Evolutionary conservation across 2,888 invertebrate genomes (phyloP).

Genomic region (Idaea aversata): DNA sequence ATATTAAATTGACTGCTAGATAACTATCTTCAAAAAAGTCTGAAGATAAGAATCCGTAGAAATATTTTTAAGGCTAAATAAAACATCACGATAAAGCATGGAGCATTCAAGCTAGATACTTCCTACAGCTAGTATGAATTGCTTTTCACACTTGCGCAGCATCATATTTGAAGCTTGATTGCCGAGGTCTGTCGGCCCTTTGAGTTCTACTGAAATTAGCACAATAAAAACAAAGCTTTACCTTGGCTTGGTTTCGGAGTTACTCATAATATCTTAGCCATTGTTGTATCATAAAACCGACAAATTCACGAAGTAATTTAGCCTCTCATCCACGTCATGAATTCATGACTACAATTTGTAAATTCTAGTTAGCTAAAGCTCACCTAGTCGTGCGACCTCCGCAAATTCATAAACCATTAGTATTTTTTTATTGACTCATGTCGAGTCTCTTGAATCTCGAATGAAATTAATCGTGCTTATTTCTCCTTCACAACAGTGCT

Average conservation of each 20-base stretch:
- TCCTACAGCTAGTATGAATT: too few relatives aligned
- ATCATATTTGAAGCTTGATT: not conserved
- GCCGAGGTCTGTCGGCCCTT: not conserved
- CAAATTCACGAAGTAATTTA: not conserved
- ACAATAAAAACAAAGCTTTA: not conserved
- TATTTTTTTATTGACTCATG: not conserved
- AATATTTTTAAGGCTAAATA: too few relatives aligned
- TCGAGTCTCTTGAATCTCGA: not conserved
- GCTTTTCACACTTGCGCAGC: too few relatives aligned
- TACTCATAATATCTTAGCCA: not conserved
- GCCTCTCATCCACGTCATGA: not conserved
- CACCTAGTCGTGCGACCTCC: not conserved
- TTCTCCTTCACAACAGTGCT: too few relatives aligned
- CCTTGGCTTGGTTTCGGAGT: not conserved
- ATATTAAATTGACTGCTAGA: too few relatives aligned
- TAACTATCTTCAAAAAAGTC: too few relatives aligned
- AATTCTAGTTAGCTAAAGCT: not conserved
- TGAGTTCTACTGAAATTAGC: not conserved
- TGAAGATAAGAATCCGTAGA: too few relatives aligned
- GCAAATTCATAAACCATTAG: not conserved
- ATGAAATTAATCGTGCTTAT: too few relatives aligned
- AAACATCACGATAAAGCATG: too few relatives aligned
- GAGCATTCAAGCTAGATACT: too few relatives aligned
- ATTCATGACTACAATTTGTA: not conserved
- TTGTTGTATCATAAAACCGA: not conserved